Base-by-base conservation (phyloP, 2,113 vertebrate genomes). In the Pomatorhinus ruficollis region DNA sequence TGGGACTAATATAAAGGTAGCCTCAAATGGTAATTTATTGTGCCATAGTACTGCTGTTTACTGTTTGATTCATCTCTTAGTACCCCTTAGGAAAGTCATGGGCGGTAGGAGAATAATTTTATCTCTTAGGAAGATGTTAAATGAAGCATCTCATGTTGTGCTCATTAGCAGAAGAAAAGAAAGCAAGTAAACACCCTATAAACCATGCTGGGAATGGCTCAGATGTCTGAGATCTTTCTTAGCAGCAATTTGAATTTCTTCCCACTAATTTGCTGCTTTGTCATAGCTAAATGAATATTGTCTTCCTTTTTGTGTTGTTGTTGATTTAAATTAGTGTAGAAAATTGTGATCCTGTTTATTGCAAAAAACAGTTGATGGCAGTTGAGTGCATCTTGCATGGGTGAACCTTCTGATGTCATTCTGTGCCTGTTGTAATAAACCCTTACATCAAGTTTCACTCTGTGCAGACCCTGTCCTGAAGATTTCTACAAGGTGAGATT, bases 1-100 rank as follows among this genome's bases (percentile, higher is more conserved):
- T 71, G 87, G 75, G 84, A 54, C 37, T 92, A 90, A 79, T 93
- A 77, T 54, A 78, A 81, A 90, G 21, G 49, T 85, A 95, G 50
- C 21, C 49, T 93, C 49, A 64, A 21, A 69, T 61, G 17, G 30
- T 82, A 89, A 83, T 92, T 94, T 85, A 90, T 63, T 85, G 52
- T 80, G 37, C 59, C 5, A 1, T 39, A 39, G 18, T 44, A 63
- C 12, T 89, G 37, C 71, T 80, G 47, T 57, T 92, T 77, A 59
- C 37, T 81, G 35, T 53, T 84, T 87, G 71, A 59, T 83, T 96
- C 20, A 65, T 91, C 66, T 89, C 80, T 49, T 25, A 54, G 37
- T 68, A 25, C 39, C 24, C 35, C n/a, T 76, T 40, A 66, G 49
- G 75, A 89, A 91, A 90, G 70, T 88, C 28, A 68, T 72, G 47